Percentiles rank a stretch among this genome's conserved stretches.
Evolutionary conservation across 2,888 invertebrate genomes (phyloP).

Genomic region (Drosophila niveifrons): DNA sequence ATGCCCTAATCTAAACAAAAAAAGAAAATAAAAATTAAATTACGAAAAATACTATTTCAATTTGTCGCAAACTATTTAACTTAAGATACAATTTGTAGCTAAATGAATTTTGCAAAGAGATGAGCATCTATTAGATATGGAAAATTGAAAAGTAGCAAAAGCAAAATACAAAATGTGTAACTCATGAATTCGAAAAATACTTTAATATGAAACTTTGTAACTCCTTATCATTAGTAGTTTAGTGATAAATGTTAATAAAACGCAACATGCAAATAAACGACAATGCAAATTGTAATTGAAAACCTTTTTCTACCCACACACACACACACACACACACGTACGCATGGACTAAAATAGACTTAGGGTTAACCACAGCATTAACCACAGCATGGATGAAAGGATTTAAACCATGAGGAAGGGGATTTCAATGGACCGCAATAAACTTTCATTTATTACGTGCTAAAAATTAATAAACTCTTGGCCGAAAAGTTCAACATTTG

Average conservation of each 20-base stretch:
- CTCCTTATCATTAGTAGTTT: slow-evolving; percentile 80
- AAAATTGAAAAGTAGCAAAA: slow-evolving; percentile 56
- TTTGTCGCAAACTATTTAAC: slow-evolving; percentile 64
- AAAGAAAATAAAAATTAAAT: background rate
- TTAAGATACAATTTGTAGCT: slow-evolving; percentile 72
- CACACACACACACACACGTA: slow-evolving; percentile 30
- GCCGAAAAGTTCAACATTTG: slow-evolving; percentile 42
- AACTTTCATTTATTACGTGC: slow-evolving; percentile 77
- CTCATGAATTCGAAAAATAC: slow-evolving; percentile 42
- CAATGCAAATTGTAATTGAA: slow-evolving; percentile 26
- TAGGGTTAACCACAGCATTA: slow-evolving; percentile 36
- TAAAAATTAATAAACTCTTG: slow-evolving; percentile 69
- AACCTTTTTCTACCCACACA: slow-evolving; percentile 17
- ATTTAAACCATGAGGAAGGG: background rate
- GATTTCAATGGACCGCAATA: slow-evolving; percentile 34
- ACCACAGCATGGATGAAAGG: slow-evolving; percentile 4
- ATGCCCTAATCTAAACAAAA: slow-evolving; percentile 48
- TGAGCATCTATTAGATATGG: slow-evolving; percentile 62
- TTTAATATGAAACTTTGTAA: slow-evolving; percentile 70
- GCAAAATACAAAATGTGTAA: slow-evolving; percentile 9
- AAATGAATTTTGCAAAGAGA: slow-evolving; percentile 56
- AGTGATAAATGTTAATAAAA: slow-evolving; percentile 77
- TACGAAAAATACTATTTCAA: slow-evolving; percentile 37
- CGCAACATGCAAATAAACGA: slow-evolving; percentile 33
- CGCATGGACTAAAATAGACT: background rate